These are phyloP conservation scores for Conus canariensis DNA, from an alignment of 2,888 invertebrate genomes.

Conservation along the genomic window DNA sequence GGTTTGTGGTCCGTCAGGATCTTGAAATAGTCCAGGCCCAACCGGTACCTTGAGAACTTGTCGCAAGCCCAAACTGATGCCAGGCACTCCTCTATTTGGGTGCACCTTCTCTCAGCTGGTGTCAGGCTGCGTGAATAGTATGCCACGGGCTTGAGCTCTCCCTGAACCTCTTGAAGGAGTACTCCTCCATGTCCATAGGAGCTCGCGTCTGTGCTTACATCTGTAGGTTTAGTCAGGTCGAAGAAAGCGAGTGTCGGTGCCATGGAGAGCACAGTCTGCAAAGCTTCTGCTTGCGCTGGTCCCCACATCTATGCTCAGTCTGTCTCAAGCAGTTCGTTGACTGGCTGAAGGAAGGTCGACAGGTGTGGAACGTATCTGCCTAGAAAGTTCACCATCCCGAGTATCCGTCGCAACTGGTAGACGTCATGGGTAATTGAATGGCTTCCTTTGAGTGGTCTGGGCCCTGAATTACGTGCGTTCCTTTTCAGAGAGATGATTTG, in stretches of 20 bases:
- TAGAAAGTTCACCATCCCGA: slow-evolving; percentile 4
- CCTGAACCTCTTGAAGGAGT: too few relatives aligned
- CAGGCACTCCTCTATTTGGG: not conserved
- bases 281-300: not conserved
- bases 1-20: not conserved
- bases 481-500: too few relatives aligned
- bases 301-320: not conserved
- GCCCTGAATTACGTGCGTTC: slow-evolving; percentile 52
- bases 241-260: slow-evolving; percentile 7
- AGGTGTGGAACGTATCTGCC: not conserved
- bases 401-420: not conserved
- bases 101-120: slow-evolving; percentile 51
- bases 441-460: too few relatives aligned
- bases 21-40: not conserved
- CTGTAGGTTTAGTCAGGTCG: not conserved
- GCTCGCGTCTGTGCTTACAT: not conserved
- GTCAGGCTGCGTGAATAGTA: slow-evolving; percentile 37
- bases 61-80: slow-evolving; percentile 12
- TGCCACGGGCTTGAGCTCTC: too few relatives aligned
- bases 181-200: not conserved
- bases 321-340: not conserved
- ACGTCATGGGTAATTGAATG: slow-evolving; percentile 45
- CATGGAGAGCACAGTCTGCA: not conserved
- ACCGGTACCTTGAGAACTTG: not conserved
- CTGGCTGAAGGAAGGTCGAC: not conserved